A percentile compares a stretch with the other conserved stretches of the same genome.
phyloP scores from a whole-genome alignment of 2,888 invertebrate species.

The Tetanocera ferruginea region DNA sequence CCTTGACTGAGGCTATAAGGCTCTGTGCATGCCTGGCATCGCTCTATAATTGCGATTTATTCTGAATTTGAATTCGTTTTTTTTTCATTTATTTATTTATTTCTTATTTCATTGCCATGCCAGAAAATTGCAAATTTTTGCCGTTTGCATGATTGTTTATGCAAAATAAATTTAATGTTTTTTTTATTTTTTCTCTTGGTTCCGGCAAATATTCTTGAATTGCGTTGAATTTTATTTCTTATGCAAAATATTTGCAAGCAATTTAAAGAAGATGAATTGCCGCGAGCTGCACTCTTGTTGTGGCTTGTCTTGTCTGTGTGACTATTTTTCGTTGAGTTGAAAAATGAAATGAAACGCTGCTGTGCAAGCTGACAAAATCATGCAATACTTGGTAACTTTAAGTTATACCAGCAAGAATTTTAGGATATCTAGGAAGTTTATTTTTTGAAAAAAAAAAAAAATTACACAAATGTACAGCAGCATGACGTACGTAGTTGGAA shows the following conservation, averaged over 20 bases:
- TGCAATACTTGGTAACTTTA: not conserved
- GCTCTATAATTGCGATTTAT: constrained; percentile 31
- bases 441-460: not conserved
- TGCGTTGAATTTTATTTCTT: constrained; percentile 28
- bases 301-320: not conserved
- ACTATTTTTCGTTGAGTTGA: not conserved
- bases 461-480: not conserved
- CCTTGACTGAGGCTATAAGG: not conserved
- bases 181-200: not conserved
- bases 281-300: constrained; percentile 5
- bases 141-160: constrained; percentile 38
- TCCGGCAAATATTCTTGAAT: not conserved
- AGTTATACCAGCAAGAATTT: not conserved
- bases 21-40: constrained; percentile 5
- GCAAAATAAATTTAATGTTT: constrained; percentile 29
- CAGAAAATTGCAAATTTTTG: constrained; percentile 29
- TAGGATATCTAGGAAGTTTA: not conserved
- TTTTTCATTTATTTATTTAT: not conserved
- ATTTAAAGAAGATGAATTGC: constrained; percentile 38
- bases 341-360: constrained; percentile 16
- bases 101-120: constrained; percentile 24
- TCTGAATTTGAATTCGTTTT: not conserved
- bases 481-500: not conserved
- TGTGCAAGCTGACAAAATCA: not conserved
- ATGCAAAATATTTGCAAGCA: constrained; percentile 29